These are phyloP conservation scores for Megaustenia siamemsis DNA, from an alignment of 2,888 invertebrate species.

Conservation along the genomic window DNA sequence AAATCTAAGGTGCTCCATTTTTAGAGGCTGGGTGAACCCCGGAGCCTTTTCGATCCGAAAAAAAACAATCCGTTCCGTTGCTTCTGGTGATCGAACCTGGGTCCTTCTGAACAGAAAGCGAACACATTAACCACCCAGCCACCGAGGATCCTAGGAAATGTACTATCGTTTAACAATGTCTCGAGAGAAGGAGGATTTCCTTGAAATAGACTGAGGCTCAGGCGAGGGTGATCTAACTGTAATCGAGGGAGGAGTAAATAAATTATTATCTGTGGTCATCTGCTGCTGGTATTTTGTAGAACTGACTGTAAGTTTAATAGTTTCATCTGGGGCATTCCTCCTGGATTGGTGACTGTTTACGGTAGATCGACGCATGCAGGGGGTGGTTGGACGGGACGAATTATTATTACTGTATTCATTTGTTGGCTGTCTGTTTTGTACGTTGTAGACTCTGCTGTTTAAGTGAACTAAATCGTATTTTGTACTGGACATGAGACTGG, in stretches of 20 bases:
- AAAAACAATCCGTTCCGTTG: too few relatives aligned
- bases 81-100: too few relatives aligned
- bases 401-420: constrained; percentile 17
- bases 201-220: not conserved
- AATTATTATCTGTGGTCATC: not conserved
- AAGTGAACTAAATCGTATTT: not conserved
- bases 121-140: too few relatives aligned
- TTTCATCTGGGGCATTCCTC: not conserved
- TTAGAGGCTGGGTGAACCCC: too few relatives aligned
- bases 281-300: not conserved
- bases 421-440: constrained; percentile 1
- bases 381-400: not conserved
- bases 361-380: constrained; percentile 5
- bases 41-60: too few relatives aligned
- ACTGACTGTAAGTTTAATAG: not conserved
- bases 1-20: too few relatives aligned
- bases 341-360: not conserved
- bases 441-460: not conserved
- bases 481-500: constrained; percentile 21
- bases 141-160: too few relatives aligned
- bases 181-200: not conserved
- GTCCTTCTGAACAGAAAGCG: too few relatives aligned
- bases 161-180: not conserved
- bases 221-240: constrained; percentile 1
- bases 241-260: not conserved